These are phyloP conservation scores for Chelmon rostratus DNA, from an alignment of 2,797 vertebrate genomes.

Conservation along the genomic window DNA sequence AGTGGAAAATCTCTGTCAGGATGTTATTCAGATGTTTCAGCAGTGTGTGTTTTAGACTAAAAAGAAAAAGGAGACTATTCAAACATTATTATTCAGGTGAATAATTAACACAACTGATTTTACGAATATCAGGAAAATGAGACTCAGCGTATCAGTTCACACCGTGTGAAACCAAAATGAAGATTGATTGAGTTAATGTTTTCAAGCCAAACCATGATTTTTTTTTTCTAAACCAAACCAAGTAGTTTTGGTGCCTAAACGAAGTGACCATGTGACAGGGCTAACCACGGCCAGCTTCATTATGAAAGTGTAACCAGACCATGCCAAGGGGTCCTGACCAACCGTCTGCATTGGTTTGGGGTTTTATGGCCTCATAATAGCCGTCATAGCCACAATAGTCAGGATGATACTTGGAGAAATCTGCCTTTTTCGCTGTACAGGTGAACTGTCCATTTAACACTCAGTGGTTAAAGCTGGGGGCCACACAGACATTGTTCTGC, in stretches of 20 bases:
- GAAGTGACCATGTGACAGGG: too few species aligned
- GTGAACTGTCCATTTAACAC: background rate
- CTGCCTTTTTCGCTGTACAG: background rate
- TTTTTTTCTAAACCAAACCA: too few species aligned
- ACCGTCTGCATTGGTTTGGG: too few species aligned
- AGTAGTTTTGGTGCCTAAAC: too few species aligned
- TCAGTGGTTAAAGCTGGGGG: background rate
- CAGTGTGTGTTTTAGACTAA: background rate
- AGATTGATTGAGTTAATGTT: too few species aligned
- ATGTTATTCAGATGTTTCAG: background rate
- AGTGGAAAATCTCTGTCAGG: background rate
- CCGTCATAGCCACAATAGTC: background rate
- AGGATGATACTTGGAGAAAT: background rate
- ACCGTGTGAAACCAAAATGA: too few species aligned
- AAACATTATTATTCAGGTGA: background rate
- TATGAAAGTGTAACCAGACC: too few species aligned
- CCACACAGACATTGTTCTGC: background rate
- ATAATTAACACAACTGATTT: background rate
- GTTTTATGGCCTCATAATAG: too few species aligned
- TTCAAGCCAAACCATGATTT: too few species aligned
- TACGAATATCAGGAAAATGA: background rate
- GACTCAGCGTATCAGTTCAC: background rate
- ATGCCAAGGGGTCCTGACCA: too few species aligned
- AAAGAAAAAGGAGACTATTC: background rate
- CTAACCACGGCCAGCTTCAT: too few species aligned